A percentile compares a stretch with the other conserved stretches of the same genome.
These are phyloP conservation scores for Drosophila trapezifrons DNA, from an alignment of 1,140 invertebrate genomes.

Conservation along the genomic window DNA sequence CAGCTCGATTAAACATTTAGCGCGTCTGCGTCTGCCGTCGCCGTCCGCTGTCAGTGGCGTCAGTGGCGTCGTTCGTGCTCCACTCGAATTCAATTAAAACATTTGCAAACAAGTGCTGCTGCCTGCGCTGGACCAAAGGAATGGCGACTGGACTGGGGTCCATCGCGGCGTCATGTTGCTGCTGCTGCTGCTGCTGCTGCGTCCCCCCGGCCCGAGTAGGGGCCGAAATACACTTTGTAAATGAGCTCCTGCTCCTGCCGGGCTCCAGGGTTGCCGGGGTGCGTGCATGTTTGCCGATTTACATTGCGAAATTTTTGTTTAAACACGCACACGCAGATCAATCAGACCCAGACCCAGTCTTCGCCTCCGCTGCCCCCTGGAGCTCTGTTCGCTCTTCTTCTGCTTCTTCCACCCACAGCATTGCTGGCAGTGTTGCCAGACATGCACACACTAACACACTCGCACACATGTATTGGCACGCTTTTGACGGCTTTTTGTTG, in stretches of 20 bases:
- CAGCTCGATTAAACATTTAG: slow-evolving; percentile 55
- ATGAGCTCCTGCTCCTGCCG: slow-evolving; percentile 22
- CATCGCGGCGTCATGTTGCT: slow-evolving; percentile 6
- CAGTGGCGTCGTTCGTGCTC: slow-evolving; percentile 5
- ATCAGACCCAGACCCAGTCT: slow-evolving; percentile 33
- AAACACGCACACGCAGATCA: slow-evolving; percentile 66
- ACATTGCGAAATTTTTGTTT: slow-evolving; percentile 71
- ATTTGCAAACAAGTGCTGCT: slow-evolving; percentile 55
- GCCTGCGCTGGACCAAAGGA: slow-evolving; percentile 27
- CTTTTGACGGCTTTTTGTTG: slow-evolving; percentile 54
- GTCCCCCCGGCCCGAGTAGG: not conserved
- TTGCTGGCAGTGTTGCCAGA: slow-evolving; percentile 14
- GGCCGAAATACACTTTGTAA: slow-evolving; percentile 50
- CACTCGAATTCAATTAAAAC: slow-evolving; percentile 76
- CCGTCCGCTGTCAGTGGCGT: too few relatives aligned
- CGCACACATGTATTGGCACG: slow-evolving; percentile 51
- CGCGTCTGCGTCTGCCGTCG: slow-evolving; percentile 9
- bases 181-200: not conserved
- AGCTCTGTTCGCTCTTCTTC: not conserved
- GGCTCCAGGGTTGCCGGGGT: slow-evolving; percentile 1
- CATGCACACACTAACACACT: slow-evolving; percentile 9
- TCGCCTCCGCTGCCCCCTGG: not conserved
- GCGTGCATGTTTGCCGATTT: slow-evolving; percentile 62
- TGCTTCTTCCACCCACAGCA: slow-evolving; percentile 13
- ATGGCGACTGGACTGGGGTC: slow-evolving; percentile 4